Evolutionary conservation across 2,888 invertebrate species (phyloP).

Genomic region (Parnassius apollo): DNA sequence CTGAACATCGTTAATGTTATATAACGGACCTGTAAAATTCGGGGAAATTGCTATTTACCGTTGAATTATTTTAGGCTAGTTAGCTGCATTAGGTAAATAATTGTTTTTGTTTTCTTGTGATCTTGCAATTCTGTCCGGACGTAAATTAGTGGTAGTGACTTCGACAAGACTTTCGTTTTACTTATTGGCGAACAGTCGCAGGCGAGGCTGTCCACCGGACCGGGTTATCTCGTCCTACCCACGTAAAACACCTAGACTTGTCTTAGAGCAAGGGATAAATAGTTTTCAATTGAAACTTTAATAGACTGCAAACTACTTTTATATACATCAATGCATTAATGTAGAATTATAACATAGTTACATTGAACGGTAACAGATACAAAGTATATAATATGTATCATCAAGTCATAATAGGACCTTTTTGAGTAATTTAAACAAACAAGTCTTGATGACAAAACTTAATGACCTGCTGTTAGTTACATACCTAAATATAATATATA

Average conservation of each 20-base stretch:
- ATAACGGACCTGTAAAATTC: conserved; percentile 2
- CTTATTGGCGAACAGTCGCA: conserved; percentile 40
- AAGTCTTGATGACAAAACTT: too few relatives aligned
- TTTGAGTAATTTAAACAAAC: too few relatives aligned
- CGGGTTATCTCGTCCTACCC: conserved; percentile 41
- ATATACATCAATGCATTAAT: not conserved
- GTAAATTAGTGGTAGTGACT: conserved; percentile 34
- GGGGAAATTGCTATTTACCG: not conserved
- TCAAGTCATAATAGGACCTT: too few relatives aligned
- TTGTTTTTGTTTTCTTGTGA: conserved; percentile 23
- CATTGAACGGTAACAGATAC: too few relatives aligned
- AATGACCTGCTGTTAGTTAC: too few relatives aligned
- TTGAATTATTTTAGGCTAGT: not conserved
- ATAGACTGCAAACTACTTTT: conserved; percentile 8
- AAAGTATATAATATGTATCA: too few relatives aligned
- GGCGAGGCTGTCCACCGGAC: conserved; percentile 38
- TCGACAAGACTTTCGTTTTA: conserved; percentile 44
- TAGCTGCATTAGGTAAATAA: conserved; percentile 13
- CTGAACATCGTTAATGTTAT: not conserved
- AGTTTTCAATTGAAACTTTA: conserved; percentile 31
- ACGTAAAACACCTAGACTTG: conserved; percentile 33
- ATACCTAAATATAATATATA: too few relatives aligned
- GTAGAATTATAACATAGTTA: too few relatives aligned
- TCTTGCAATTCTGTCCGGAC: conserved; percentile 11
- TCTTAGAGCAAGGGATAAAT: conserved; percentile 34